Evolutionary conservation across 2,113 vertebrate species (phyloP).

Genomic region (Salvelinus fontinalis): DNA sequence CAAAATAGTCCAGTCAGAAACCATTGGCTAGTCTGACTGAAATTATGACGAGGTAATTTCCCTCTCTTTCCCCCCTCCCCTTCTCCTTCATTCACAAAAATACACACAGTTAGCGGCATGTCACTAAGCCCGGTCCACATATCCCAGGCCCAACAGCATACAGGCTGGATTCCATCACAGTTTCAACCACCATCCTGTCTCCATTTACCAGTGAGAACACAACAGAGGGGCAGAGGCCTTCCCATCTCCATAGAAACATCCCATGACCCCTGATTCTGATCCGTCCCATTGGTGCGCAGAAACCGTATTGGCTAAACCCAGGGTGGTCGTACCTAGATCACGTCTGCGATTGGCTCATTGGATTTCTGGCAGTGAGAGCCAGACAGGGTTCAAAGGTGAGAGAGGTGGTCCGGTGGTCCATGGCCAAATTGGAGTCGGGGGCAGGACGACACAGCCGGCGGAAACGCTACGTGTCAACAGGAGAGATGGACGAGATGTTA

Average conservation of each 20-base stretch:
- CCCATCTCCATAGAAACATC: neutral
- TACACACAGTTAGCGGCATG: too few relatives aligned
- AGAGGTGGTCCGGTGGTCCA: constrained; percentile 15
- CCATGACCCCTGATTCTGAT: neutral
- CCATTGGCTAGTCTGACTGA: too few relatives aligned
- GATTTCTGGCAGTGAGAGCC: constrained; percentile 34
- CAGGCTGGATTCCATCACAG: neutral
- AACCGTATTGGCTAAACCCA: neutral
- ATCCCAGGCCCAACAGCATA: neutral
- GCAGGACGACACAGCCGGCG: constrained; percentile 48
- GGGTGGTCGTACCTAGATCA: neutral
- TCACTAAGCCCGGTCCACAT: neutral
- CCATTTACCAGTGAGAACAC: neutral
- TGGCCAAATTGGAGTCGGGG: constrained; percentile 5
- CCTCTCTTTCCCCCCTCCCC: neutral
- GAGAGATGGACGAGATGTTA: too few relatives aligned
- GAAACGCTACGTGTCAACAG: constrained; percentile 47
- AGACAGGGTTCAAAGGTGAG: constrained; percentile 33
- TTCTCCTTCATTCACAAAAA: neutral
- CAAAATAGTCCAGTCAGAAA: too few relatives aligned
- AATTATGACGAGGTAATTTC: neutral
- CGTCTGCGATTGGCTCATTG: constrained; percentile 15
- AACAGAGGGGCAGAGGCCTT: neutral
- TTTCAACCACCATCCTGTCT: neutral
- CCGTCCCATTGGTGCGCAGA: neutral